phyloP scores from a whole-genome alignment of 1,140 invertebrate species.

The Drosophila nikananu region DNA sequence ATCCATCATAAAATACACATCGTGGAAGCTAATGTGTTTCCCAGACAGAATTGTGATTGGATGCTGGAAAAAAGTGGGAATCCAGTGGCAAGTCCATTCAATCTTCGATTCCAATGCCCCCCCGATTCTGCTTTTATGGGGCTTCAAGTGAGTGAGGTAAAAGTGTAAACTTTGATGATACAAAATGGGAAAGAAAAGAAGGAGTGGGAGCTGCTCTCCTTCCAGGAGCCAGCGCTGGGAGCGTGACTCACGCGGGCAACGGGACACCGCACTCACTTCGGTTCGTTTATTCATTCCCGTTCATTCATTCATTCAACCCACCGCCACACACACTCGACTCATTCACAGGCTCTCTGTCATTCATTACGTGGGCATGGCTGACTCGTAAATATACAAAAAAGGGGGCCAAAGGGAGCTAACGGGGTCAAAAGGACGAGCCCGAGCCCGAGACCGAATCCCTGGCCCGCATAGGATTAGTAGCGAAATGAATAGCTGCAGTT shows the following conservation, averaged over 20 bases:
- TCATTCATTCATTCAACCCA: conserved; percentile 41
- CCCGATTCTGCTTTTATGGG: conserved; percentile 21
- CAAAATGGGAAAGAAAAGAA: not conserved
- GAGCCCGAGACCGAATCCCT: conserved; percentile 44
- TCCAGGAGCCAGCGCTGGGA: conserved; percentile 17
- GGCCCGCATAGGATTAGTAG: conserved; percentile 65
- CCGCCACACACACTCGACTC: conserved; percentile 48
- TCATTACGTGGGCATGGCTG: conserved; percentile 59
- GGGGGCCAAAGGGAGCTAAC: conserved; percentile 19
- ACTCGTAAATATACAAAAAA: conserved; percentile 58
- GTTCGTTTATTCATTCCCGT: conserved; percentile 38
- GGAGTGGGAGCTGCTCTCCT: not conserved
- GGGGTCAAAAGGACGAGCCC: conserved; percentile 23
- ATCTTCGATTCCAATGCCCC: conserved; percentile 35
- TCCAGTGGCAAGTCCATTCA: conserved; percentile 39
- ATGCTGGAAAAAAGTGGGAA: conserved; percentile 6
- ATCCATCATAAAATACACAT: conserved; percentile 33
- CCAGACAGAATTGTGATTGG: not conserved
- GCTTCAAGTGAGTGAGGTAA: conserved; percentile 27
- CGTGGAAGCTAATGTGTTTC: conserved; percentile 27
- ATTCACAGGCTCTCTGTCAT: conserved; percentile 50
- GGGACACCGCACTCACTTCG: not conserved
- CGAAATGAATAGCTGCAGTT: conserved; percentile 61
- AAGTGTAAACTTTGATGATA: conserved; percentile 43
- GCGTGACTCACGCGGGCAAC: conserved; percentile 19